Evolutionary conservation across 2,113 vertebrate species (phyloP), one percentile per base, ranked within the genome.

Genomic region (Xyrauchen texanus): DNA sequence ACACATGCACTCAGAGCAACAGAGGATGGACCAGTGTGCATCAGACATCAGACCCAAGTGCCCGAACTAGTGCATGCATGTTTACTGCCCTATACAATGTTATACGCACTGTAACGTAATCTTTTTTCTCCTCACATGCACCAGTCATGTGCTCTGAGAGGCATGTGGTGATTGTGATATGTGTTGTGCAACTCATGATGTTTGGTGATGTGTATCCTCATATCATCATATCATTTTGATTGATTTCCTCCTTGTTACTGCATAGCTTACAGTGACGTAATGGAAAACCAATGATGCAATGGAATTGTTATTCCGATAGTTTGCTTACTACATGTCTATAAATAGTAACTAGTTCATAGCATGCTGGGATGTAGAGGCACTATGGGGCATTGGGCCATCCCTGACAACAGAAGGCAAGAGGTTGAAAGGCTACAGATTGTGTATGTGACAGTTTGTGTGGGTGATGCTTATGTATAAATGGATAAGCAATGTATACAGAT

Each of bases 271-370:
- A 65, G 68, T 52, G 68, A 57, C 62, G 66, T 75, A 74, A 64
- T 80, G 85, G 82, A 82, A 82, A 82, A 75, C 55, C 45, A 21
- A 76, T 84, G 78, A 82, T 76, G 80, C 62, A 79, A 84, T 49
- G 46, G 61, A 74, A 68, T 13, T 44, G 62, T 58, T 84, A 34
- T 34, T 34, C 21, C 70, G 34, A 82, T 80, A 77, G 65, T 75
- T 57, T 61, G 62, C 75, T 75, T 61, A 66, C 82, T 60, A 71
- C 77, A 34, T n/a, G 7, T 53, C 63, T 78, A 51, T 16, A 72
- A 85, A 85, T 80, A 82, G 83, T 70, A 76, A 62, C 72, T 47
- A 74, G 76, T 52, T 62, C 76, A 66, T 11, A 51, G 77, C 80
- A 49, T 77, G 78, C 72, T 80, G 82, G 73, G 82, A 76, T 65